These are phyloP conservation scores for Cliona cf. orientalis DNA, from an alignment of 37 sponge, comb jelly and placozoan species.

Conservation along the genomic window DNA sequence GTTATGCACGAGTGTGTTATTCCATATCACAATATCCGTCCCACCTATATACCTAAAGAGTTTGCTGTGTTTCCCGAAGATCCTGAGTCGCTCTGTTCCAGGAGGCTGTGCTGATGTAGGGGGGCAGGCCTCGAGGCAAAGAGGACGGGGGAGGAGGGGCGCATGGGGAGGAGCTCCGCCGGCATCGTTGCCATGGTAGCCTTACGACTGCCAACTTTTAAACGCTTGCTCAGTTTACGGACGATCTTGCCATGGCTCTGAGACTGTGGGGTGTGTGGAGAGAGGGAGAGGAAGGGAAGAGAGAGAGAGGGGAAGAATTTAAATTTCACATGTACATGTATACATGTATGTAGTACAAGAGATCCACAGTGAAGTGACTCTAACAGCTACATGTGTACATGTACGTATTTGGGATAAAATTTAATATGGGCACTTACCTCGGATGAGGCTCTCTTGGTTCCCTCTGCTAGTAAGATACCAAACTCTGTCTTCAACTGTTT, in stretches of 20 bases:
- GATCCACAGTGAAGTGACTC: no score
- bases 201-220: conserved; percentile 36
- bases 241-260: conserved; percentile 72
- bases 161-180: conserved; percentile 13
- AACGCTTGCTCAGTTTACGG: conserved; percentile 53
- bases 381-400: no score
- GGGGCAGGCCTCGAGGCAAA: conserved; percentile 28
- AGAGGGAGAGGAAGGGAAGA: no score
- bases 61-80: no score
- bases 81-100: conserved; percentile 15
- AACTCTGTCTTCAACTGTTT: conserved; percentile 54
- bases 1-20: no score
- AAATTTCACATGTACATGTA: neutral
- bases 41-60: no score
- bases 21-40: no score
- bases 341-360: no score
- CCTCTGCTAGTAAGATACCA: conserved; percentile 34
- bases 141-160: conserved; percentile 63
- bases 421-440: no score
- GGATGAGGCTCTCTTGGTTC: conserved; percentile 47
- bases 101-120: conserved; percentile 9
- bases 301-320: no score
- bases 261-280: no score
- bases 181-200: neutral
- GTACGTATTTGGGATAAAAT: no score